Conservation (phyloP, 2,797 vertebrate genomes). For the Merluccius polli region DNA sequence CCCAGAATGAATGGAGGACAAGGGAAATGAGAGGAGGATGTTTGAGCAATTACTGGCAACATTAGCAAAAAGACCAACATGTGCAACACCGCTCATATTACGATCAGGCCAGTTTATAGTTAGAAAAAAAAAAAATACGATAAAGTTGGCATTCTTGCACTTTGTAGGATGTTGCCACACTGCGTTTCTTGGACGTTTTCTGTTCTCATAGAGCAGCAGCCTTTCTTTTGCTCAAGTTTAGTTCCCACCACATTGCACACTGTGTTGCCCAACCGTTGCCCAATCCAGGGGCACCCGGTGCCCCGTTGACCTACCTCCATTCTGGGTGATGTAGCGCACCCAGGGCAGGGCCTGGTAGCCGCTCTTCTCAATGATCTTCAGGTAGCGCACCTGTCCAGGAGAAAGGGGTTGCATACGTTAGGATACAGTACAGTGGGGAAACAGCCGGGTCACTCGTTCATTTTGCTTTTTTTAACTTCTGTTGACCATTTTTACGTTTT, state of each 20-base stretch:
- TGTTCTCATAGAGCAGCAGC: conserved; percentile 57
- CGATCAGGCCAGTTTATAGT: conserved; percentile 41
- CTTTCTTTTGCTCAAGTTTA: conserved; percentile 34
- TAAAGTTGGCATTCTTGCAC: conserved; percentile 64
- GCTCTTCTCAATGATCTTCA: conserved; percentile 98
- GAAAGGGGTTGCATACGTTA: neutral
- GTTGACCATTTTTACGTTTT: too few species aligned
- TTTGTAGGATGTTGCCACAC: conserved; percentile 64
- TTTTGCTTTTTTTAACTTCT: too few species aligned
- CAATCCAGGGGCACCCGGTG: conserved; percentile 56
- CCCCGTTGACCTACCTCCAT: conserved; percentile 80
- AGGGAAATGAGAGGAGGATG: conserved; percentile 72
- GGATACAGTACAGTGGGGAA: neutral
- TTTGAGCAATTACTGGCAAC: conserved; percentile 66
- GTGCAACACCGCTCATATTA: conserved; percentile 56
- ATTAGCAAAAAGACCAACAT: conserved; percentile 61
- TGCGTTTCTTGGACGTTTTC: conserved; percentile 61
- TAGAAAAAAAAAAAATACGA: conserved; percentile 9
- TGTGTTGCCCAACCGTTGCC: conserved; percentile 72
- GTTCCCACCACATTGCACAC: conserved; percentile 63
- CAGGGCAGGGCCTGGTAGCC: conserved; percentile 93
- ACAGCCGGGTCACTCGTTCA: too few species aligned
- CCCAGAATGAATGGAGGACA: conserved; percentile 55
- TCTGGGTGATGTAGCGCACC: conserved; percentile 96
- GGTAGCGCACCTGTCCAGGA: conserved; percentile 82